Conservation (phyloP, 1,140 invertebrate genomes). For the Alviniconcha marisindica region DNA sequence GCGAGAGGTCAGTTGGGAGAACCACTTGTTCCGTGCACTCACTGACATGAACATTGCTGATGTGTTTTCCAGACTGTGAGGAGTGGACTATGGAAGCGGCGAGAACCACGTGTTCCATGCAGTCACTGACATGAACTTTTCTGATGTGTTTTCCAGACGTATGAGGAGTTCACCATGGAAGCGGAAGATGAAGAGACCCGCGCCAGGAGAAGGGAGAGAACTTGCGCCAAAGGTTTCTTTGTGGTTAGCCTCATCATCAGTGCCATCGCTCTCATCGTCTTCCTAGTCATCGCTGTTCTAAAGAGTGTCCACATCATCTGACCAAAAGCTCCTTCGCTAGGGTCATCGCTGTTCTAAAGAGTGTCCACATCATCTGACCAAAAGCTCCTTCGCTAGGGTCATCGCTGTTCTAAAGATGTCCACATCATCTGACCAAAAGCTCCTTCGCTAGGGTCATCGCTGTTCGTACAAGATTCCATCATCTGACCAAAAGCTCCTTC, state of each 20-base stretch:
- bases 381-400: no score
- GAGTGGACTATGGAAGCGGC: background rate
- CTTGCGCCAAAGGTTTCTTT: slow-evolving; percentile 21
- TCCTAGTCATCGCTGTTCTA: slow-evolving; percentile 4
- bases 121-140: background rate
- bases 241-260: slow-evolving; percentile 9
- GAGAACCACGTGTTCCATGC: no score
- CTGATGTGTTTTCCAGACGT: background rate
- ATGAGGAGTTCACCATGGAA: slow-evolving; percentile 1
- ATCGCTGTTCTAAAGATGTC: no score
- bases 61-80: background rate
- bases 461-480: no score
- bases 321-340: no score
- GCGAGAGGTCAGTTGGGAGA: no score
- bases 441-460: no score
- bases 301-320: slow-evolving; percentile 21
- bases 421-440: no score
- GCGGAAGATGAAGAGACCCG: background rate
- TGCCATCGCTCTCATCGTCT: slow-evolving; percentile 21
- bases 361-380: no score
- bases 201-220: background rate
- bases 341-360: no score
- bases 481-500: background rate
- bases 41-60: background rate
- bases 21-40: no score